These are phyloP conservation scores for Criorhina ranunculi DNA, from an alignment of 2,888 invertebrate genomes.

Conservation along the genomic window DNA sequence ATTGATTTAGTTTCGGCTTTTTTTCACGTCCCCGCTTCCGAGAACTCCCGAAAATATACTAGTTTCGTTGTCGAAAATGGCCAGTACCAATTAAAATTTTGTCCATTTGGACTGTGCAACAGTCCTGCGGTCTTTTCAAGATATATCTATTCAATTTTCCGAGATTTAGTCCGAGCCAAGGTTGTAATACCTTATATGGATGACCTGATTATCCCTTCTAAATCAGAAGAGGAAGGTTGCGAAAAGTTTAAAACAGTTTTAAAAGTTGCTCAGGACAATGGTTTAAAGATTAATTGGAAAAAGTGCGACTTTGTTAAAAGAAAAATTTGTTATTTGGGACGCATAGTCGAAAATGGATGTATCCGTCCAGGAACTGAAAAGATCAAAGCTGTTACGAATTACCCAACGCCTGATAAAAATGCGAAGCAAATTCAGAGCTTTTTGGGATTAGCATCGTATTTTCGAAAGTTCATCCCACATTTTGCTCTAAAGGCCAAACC, in stretches of 20 bases:
- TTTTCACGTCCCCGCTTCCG: slow-evolving; percentile 50
- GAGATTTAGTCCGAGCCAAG: slow-evolving; percentile 77
- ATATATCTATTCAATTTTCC: slow-evolving; percentile 24
- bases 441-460: slow-evolving; percentile 24
- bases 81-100: slow-evolving; percentile 45
- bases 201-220: slow-evolving; percentile 29
- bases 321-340: slow-evolving; percentile 45
- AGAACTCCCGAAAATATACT: slow-evolving; percentile 39
- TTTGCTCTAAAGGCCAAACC: slow-evolving; percentile 80
- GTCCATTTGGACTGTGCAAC: slow-evolving; percentile 50
- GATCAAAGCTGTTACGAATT: slow-evolving; percentile 31
- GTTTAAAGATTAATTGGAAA: slow-evolving; percentile 27
- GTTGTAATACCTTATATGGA: slow-evolving; percentile 18
- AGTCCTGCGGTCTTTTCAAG: slow-evolving; percentile 25
- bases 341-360: slow-evolving; percentile 17
- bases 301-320: slow-evolving; percentile 30
- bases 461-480: slow-evolving; percentile 40
- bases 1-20: slow-evolving; percentile 39
- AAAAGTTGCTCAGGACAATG: slow-evolving; percentile 6
- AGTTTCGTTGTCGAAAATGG: slow-evolving; percentile 42
- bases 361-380: slow-evolving; percentile 34
- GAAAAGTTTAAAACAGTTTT: slow-evolving; percentile 11
- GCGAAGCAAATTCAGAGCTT: slow-evolving; percentile 25
- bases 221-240: slow-evolving; percentile 22
- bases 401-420: slow-evolving; percentile 36